Evolutionary conservation across 2,113 vertebrate species (phyloP).

Genomic region (Stigmatopora nigra): DNA sequence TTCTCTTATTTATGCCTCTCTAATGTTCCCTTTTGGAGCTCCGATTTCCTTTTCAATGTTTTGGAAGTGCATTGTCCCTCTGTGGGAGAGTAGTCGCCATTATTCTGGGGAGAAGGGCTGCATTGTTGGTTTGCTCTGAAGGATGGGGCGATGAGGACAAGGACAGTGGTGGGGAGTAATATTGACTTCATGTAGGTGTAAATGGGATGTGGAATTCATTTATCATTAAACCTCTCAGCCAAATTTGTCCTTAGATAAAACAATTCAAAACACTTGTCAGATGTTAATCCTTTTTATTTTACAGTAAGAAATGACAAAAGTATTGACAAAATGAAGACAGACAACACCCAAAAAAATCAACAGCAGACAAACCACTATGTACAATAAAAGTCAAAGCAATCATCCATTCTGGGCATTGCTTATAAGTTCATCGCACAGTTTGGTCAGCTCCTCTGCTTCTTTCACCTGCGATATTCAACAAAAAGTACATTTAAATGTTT

Average conservation of each 20-base stretch:
- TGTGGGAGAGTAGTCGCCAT: constrained; percentile 61
- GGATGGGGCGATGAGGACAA: constrained; percentile 32
- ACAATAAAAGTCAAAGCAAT: constrained; percentile 13
- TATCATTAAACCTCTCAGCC: too few relatives aligned
- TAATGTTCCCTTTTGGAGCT: constrained; percentile 40
- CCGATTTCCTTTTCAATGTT: constrained; percentile 63
- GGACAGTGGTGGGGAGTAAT: not conserved
- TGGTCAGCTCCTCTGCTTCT: constrained; percentile 76
- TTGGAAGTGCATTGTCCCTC: constrained; percentile 62
- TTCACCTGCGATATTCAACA: constrained; percentile 62
- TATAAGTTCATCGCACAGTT: constrained; percentile 83
- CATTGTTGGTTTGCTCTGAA: constrained; percentile 54
- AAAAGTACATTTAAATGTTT: too few relatives aligned
- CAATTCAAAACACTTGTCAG: too few relatives aligned
- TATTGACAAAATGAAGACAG: too few relatives aligned
- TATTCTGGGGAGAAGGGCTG: constrained; percentile 53
- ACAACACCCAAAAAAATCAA: not conserved
- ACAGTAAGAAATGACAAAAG: constrained; percentile 10
- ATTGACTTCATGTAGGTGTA: constrained; percentile 34
- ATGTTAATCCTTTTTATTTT: too few relatives aligned
- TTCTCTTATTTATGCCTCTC: constrained; percentile 49
- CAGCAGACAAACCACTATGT: constrained; percentile 22
- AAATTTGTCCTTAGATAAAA: not conserved
- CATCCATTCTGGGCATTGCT: constrained; percentile 65
- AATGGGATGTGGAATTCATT: too few relatives aligned